Conservation (phyloP, 2,797 vertebrate species). For the Paguma larvata region DNA sequence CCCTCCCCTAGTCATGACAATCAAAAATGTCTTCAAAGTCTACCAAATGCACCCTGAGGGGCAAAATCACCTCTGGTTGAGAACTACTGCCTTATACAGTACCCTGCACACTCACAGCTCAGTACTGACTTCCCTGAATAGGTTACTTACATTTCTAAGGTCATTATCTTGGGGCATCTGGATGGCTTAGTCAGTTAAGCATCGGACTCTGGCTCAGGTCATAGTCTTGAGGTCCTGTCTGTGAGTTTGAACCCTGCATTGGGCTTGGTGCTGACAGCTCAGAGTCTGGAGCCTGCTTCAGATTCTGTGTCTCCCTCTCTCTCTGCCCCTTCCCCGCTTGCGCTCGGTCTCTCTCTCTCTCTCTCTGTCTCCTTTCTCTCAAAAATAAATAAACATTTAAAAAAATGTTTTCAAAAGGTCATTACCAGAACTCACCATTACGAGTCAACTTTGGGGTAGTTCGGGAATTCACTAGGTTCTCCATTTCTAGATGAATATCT, state of each 20-base stretch:
- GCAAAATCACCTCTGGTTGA: not conserved
- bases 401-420: not conserved
- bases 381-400: no score
- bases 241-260: no score
- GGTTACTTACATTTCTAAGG: not conserved
- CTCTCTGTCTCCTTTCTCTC: no score
- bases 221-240: no score
- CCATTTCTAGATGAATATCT: slow-evolving; percentile 94
- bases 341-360: no score
- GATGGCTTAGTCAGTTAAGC: no score
- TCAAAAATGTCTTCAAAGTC: not conserved
- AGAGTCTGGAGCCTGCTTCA: no score
- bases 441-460: slow-evolving; percentile 93
- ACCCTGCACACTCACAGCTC: not conserved
- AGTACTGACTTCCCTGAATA: not conserved
- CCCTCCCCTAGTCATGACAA: not conserved
- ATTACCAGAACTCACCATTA: slow-evolving; percentile 91
- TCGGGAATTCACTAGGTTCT: slow-evolving; percentile 94
- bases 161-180: not conserved
- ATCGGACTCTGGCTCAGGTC: no score
- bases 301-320: no score
- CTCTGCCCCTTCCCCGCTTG: no score
- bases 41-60: not conserved
- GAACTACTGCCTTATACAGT: not conserved
- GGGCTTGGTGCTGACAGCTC: no score